phyloP scores from a whole-genome alignment of 2,888 invertebrate genomes.

The Drosophila infuscata region DNA sequence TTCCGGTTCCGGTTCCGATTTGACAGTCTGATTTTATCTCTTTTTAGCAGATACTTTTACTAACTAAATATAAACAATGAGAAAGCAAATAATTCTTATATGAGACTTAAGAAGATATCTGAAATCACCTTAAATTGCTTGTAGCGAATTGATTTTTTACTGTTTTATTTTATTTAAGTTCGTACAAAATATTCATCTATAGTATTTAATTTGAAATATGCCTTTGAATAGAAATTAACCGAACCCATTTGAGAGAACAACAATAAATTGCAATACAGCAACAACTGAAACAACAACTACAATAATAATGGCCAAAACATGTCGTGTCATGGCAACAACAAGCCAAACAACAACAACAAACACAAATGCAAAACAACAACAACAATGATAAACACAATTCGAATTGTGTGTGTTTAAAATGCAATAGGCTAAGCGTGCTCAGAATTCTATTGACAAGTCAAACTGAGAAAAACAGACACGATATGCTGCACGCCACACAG shows the following conservation, averaged over 20 bases:
- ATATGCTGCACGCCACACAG: neutral
- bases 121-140: no score
- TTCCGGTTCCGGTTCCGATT: neutral
- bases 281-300: slow-evolving; percentile 3
- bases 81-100: no score
- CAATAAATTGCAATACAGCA: slow-evolving; percentile 53
- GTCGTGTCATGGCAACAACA: slow-evolving; percentile 59
- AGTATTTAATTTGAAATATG: neutral
- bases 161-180: neutral
- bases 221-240: slow-evolving; percentile 12
- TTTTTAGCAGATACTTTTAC: neutral
- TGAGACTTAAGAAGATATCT: neutral
- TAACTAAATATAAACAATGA: neutral
- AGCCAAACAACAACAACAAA: slow-evolving; percentile 34
- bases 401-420: slow-evolving; percentile 54
- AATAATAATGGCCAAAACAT: slow-evolving; percentile 71
- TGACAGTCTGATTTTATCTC: neutral
- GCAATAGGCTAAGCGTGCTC: slow-evolving; percentile 55
- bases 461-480: neutral
- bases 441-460: slow-evolving; percentile 51
- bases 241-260: slow-evolving; percentile 28
- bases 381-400: slow-evolving; percentile 21
- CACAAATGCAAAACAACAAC: slow-evolving; percentile 25
- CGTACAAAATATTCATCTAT: neutral
- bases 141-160: neutral